Base-by-base conservation (phyloP, 2,888 invertebrate species). In the Ophioninae sp. region DNA sequence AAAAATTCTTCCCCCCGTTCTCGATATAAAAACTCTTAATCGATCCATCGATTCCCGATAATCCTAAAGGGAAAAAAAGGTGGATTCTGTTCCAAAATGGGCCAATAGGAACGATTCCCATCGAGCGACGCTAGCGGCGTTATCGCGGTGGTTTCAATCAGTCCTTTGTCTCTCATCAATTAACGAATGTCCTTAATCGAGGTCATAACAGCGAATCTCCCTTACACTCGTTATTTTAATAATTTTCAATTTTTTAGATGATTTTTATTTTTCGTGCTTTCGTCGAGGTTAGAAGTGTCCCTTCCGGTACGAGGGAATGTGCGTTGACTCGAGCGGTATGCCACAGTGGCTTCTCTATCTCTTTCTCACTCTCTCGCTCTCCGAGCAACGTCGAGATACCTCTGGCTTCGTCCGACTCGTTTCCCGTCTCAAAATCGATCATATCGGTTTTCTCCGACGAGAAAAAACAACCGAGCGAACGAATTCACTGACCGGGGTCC, bases 251-350 rank as follows among this genome's bases (percentile, higher is more conserved):
- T 6, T 69, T 69, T 56, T 17, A 6, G 37, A 65, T 17, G n/a
- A n/a, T n/a, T n/a, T 67, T 23, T 59, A 59, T 81, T 37, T 75
- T 58, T 56, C 76, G 63, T 83, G 73, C 58, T 17, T 71, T 44
- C 65, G 71, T 71, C 65, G 51, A 58, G 56, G 73, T 59, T 41
- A 13, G 10, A 69, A 69, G 63, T 65, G 72, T 79, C 71, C 58
- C 65, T 84, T 81, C 79, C 78, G 84, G 78, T 81, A 59, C 23
- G 61, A 59, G 81, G 72, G 81, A 81, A 81, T 81, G 81, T 75
- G 63, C 75, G 75, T 81, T 79, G 75, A 81, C 84, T 84, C 81
- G 81, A 67, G 72, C 68, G 81, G 81, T 79, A 79, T 79, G 75
- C 72, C 73, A 67, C 71, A 56, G 61, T 44, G 79, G 41, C 63